Evolutionary conservation across 2,113 vertebrate species (phyloP).

Genomic region (Tyto alba): DNA sequence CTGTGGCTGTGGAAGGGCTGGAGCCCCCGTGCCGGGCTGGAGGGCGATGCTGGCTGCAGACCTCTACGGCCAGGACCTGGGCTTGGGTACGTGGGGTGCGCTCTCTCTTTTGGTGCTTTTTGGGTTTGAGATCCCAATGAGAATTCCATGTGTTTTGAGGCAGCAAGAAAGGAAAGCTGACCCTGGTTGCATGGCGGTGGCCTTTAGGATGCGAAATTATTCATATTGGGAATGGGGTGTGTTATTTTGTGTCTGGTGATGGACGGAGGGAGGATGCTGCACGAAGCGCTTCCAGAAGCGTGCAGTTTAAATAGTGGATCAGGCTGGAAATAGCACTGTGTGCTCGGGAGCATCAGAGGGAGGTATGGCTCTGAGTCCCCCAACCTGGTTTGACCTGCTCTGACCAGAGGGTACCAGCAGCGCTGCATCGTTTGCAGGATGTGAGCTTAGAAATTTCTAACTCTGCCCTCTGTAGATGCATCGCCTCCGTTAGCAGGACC

Average conservation of each 20-base stretch:
- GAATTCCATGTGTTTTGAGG: background rate
- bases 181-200: background rate
- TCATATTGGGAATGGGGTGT: background rate
- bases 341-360: accelerated
- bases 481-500: background rate
- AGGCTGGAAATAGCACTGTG: background rate
- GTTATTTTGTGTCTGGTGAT: background rate
- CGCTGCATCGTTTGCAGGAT: background rate
- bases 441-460: background rate
- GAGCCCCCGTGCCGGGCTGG: background rate
- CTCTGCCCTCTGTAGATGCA: background rate
- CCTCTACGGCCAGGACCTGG: background rate
- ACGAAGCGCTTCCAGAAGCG: background rate
- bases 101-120: background rate
- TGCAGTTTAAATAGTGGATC: background rate
- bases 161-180: background rate
- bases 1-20: background rate
- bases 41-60: background rate
- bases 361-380: background rate
- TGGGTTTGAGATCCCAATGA: background rate
- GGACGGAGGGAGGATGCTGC: background rate
- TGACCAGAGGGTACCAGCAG: background rate
- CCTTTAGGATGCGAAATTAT: background rate
- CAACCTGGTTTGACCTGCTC: background rate
- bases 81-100: background rate